Evolutionary conservation across 2,888 invertebrate species (phyloP).

Genomic region (Hydriomena furcata): DNA sequence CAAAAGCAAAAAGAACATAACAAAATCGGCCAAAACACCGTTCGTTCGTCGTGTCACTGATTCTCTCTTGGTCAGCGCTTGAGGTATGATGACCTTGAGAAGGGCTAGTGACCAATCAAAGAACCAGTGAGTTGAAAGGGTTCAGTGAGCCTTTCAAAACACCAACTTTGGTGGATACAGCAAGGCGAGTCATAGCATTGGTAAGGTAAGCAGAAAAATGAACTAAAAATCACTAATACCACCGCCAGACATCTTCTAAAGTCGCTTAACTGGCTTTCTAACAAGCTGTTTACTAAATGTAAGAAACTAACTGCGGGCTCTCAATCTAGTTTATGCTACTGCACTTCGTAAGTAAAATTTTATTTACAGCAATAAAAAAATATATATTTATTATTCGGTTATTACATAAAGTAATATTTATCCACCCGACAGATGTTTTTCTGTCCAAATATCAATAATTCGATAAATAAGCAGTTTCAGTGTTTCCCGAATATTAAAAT

Average conservation of each 20-base stretch:
- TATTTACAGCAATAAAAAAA: no score
- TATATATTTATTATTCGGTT: no score
- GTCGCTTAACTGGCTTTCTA: background rate
- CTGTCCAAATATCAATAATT: no score
- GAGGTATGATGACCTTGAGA: background rate
- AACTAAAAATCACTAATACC: conserved; percentile 42
- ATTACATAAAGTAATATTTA: no score
- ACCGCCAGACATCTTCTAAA: conserved; percentile 39
- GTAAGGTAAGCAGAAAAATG: conserved; percentile 51
- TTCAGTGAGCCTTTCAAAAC: conserved; percentile 1
- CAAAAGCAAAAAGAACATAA: conserved; percentile 62
- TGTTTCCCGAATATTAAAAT: no score
- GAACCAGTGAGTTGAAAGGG: conserved; percentile 3
- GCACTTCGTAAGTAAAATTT: no score
- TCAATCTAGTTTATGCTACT: no score
- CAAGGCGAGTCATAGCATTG: conserved; percentile 30
- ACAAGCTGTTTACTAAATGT: background rate
- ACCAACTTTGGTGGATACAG: conserved; percentile 54
- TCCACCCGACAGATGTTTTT: no score
- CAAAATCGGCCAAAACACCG: conserved; percentile 54
- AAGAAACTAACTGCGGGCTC: background rate
- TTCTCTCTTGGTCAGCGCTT: background rate
- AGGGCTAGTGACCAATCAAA: background rate
- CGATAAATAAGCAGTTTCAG: no score
- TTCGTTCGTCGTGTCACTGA: conserved; percentile 2